These are phyloP conservation scores for Metaphire vulgaris DNA, from an alignment of 1,140 invertebrate genomes.

Conservation along the genomic window DNA sequence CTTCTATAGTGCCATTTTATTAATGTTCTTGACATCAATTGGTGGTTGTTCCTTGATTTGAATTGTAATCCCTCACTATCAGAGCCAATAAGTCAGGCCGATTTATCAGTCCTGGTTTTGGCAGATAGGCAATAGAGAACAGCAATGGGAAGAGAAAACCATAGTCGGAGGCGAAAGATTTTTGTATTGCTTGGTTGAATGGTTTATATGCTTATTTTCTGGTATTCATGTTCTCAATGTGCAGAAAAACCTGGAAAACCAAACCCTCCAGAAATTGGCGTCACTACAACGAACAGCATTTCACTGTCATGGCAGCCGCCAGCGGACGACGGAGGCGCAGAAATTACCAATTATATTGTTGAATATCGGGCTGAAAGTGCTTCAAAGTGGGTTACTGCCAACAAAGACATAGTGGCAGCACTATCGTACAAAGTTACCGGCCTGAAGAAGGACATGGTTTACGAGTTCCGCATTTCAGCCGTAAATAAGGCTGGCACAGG, in stretches of 20 bases:
- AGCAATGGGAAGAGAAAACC: too few relatives aligned
- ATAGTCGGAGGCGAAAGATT: too few relatives aligned
- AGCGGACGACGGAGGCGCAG: conserved; percentile 77
- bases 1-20: too few relatives aligned
- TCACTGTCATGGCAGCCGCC: conserved; percentile 88
- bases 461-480: conserved; percentile 92
- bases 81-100: too few relatives aligned
- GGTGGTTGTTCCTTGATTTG: too few relatives aligned
- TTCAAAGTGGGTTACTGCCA: conserved; percentile 43
- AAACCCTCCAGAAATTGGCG: conserved; percentile 17
- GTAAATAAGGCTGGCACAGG: conserved; percentile 92
- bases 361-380: conserved; percentile 85
- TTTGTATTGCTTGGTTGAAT: too few relatives aligned
- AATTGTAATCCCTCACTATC: too few relatives aligned
- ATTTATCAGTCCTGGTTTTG: too few relatives aligned
- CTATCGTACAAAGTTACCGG: conserved; percentile 53
- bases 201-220: background rate
- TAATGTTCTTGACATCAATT: too few relatives aligned
- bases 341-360: conserved; percentile 86
- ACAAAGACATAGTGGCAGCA: conserved; percentile 63
- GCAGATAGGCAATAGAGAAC: too few relatives aligned
- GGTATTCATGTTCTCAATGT: too few relatives aligned
- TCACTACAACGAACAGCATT: conserved; percentile 56
- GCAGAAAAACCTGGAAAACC: conserved; percentile 29
- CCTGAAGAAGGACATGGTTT: conserved; percentile 84